These are phyloP conservation scores for Neelides sp. DNA, from an alignment of 1,140 invertebrate species.

Conservation along the genomic window DNA sequence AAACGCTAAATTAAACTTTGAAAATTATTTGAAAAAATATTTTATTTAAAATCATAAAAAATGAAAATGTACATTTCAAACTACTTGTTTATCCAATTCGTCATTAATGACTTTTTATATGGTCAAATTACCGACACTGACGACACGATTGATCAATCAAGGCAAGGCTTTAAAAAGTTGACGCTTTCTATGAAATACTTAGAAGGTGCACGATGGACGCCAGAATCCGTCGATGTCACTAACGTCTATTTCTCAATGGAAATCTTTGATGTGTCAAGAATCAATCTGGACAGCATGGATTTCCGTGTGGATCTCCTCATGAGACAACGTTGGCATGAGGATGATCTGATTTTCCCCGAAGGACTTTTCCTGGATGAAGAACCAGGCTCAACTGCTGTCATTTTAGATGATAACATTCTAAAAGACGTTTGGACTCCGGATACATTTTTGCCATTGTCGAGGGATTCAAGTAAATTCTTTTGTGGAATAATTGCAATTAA, in stretches of 20 bases:
- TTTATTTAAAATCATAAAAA: no score
- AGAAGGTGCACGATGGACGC: constrained; percentile 11
- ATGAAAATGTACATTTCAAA: no score
- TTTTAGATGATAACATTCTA: constrained; percentile 61
- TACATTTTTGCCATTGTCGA: constrained; percentile 70
- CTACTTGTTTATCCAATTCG: no score
- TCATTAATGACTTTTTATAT: no score
- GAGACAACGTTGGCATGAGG: constrained; percentile 63
- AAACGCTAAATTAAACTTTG: no score
- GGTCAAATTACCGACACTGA: no score
- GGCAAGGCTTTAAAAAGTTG: constrained; percentile 1
- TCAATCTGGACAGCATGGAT: constrained; percentile 72
- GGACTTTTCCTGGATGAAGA: constrained; percentile 59
- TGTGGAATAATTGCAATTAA: not conserved
- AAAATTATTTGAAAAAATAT: no score
- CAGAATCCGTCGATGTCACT: not conserved
- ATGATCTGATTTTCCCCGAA: constrained; percentile 53
- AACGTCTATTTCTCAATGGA: constrained; percentile 8
- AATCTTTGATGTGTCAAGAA: constrained; percentile 11
- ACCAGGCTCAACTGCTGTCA: constrained; percentile 45
- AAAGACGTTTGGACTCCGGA: constrained; percentile 75
- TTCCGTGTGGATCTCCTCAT: constrained; percentile 75
- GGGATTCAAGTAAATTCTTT: constrained; percentile 54
- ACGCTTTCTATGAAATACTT: not conserved
- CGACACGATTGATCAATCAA: no score